A percentile compares a stretch with the other conserved stretches of the same genome.
Conservation (phyloP, 2,888 invertebrate genomes). For the Metalampra italica region DNA sequence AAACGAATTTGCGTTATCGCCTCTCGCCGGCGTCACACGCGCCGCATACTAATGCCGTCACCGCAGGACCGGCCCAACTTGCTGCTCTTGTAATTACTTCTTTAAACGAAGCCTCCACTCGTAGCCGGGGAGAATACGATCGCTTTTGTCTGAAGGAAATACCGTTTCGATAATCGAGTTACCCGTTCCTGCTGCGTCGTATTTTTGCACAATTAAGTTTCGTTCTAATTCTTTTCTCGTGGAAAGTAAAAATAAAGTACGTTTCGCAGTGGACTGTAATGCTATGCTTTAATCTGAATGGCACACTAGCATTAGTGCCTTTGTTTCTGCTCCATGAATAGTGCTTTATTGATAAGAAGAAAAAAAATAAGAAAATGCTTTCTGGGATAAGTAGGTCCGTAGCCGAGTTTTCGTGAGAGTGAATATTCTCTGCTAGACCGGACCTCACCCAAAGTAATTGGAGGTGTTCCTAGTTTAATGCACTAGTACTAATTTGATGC, state of each 20-base stretch:
- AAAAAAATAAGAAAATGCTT: too few species aligned
- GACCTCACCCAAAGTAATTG: too few species aligned
- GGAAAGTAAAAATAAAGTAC: constrained; percentile 6
- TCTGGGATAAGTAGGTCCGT: too few species aligned
- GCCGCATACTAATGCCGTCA: constrained; percentile 64
- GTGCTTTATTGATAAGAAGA: too few species aligned
- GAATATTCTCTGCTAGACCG: too few species aligned
- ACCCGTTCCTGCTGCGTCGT: constrained; percentile 33
- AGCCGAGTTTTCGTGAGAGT: too few species aligned
- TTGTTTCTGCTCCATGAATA: too few species aligned
- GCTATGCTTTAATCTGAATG: not conserved
- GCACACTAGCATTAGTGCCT: not conserved
- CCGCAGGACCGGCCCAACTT: constrained; percentile 53
- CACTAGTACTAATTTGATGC: too few species aligned
- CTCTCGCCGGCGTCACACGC: constrained; percentile 55
- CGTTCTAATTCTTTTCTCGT: constrained; percentile 14
- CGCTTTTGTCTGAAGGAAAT: constrained; percentile 56
- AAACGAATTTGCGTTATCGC: constrained; percentile 79
- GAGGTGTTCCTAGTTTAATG: too few species aligned
- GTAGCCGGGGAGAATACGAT: constrained; percentile 47
- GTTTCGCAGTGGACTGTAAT: not conserved
- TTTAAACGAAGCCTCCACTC: constrained; percentile 58
- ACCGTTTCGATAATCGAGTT: constrained; percentile 60
- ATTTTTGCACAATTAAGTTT: constrained; percentile 33
- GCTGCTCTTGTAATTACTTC: constrained; percentile 72